A percentile compares a stretch with the other conserved stretches of the same genome.
Evolutionary conservation across 1,140 invertebrate species (phyloP).

Genomic region (Drosophila watanabei): DNA sequence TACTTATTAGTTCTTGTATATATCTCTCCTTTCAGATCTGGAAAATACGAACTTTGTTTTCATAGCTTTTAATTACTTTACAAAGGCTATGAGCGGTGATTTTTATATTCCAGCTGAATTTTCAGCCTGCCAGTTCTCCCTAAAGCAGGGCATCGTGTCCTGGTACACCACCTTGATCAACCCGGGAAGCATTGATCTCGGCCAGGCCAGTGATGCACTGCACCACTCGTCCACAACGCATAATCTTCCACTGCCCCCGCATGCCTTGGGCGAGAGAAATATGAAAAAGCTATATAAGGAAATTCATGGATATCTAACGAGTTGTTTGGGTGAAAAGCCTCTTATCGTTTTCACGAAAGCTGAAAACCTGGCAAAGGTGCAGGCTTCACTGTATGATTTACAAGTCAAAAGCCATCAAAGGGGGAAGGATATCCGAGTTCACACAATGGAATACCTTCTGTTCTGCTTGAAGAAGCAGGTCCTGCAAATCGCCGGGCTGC

Average conservation of each 20-base stretch:
- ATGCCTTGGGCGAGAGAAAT: slow-evolving; percentile 65
- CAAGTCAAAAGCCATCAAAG: not conserved
- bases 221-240: slow-evolving; percentile 57
- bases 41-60: slow-evolving; percentile 52
- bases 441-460: slow-evolving; percentile 45
- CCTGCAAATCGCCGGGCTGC: slow-evolving; percentile 32
- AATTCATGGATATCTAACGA: slow-evolving; percentile 43
- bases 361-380: not conserved
- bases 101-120: slow-evolving; percentile 75
- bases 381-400: not conserved
- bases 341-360: slow-evolving; percentile 52
- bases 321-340: slow-evolving; percentile 4
- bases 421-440: not conserved
- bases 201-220: slow-evolving; percentile 53
- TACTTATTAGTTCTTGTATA: too few relatives aligned
- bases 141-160: slow-evolving; percentile 55
- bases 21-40: slow-evolving; percentile 55
- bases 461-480: slow-evolving; percentile 62
- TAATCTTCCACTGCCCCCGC: slow-evolving; percentile 65
- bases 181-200: slow-evolving; percentile 64
- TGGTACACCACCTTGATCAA: slow-evolving; percentile 60
- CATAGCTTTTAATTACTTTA: slow-evolving; percentile 66
- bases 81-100: slow-evolving; percentile 25
- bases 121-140: slow-evolving; percentile 55
- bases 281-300: slow-evolving; percentile 49